Evolutionary conservation across 2,888 invertebrate genomes (phyloP).

Genomic region (Ichneumoninae sp.): DNA sequence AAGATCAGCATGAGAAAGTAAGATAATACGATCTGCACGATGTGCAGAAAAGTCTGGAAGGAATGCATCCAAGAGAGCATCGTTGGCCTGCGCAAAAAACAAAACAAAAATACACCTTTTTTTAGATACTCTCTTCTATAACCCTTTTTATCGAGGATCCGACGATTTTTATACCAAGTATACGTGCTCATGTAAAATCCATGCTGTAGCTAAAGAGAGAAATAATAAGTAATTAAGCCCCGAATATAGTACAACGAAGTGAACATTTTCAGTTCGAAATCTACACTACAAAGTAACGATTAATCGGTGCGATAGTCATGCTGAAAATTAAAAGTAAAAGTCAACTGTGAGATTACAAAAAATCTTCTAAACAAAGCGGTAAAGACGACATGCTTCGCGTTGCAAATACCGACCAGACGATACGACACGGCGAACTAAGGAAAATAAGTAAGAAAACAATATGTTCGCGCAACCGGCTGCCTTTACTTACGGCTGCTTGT

Average conservation of each 20-base stretch:
- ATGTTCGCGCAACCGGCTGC: conserved; percentile 54
- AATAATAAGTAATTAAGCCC: background rate
- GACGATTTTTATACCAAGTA: background rate
- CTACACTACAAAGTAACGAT: background rate
- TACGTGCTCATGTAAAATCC: background rate
- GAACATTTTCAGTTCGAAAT: background rate
- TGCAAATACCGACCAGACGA: conserved; percentile 2
- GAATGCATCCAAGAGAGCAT: conserved; percentile 94
- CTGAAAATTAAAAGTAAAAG: background rate
- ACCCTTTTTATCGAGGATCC: background rate
- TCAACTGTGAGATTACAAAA: conserved; percentile 9
- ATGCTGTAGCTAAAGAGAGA: conserved; percentile 2
- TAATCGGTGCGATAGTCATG: conserved; percentile 36
- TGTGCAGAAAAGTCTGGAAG: conserved; percentile 94
- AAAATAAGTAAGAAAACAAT: conserved; percentile 52
- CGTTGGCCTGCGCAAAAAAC: conserved; percentile 88
- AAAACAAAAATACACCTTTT: background rate
- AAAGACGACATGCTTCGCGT: conserved; percentile 31
- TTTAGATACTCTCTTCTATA: background rate
- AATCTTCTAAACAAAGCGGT: background rate
- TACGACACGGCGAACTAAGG: conserved; percentile 32
- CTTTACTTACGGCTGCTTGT: conserved; percentile 90
- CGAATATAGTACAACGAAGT: background rate
- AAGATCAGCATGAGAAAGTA: conserved; percentile 98
- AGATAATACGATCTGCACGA: conserved; percentile 95